Conservation (phyloP, 2,797 vertebrate genomes). For the Scolopax bukidnonensis region DNA sequence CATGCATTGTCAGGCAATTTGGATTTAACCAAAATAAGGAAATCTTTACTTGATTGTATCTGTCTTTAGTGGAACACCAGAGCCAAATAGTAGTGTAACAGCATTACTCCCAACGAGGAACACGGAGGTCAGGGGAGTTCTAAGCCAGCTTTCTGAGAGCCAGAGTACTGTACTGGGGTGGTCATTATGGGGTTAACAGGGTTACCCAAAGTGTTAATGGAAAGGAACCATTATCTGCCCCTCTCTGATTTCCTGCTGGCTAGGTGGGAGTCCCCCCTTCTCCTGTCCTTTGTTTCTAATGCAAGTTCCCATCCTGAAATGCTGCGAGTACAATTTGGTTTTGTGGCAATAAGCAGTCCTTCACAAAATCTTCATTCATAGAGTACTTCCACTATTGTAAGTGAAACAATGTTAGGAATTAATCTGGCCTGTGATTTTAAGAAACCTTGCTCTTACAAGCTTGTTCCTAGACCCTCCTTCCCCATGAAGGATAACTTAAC, state of each 20-base stretch:
- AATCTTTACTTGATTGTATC: constrained; percentile 2
- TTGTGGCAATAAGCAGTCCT: constrained; percentile 25
- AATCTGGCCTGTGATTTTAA: neutral
- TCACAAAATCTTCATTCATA: constrained; percentile 51
- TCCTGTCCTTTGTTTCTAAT: constrained; percentile 49
- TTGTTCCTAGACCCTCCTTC: neutral
- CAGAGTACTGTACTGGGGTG: neutral
- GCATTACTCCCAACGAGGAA: neutral
- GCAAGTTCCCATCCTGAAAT: constrained; percentile 54
- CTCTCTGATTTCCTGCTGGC: constrained; percentile 57
- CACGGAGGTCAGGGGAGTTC: neutral
- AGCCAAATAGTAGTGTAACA: neutral
- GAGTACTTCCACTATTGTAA: constrained; percentile 51
- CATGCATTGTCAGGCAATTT: neutral
- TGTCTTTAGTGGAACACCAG: neutral
- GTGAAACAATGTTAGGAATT: constrained; percentile 62
- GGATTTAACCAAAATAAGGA: constrained; percentile 19
- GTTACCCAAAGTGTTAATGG: neutral
- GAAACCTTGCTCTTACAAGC: constrained; percentile 14
- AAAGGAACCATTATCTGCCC: constrained; percentile 32
- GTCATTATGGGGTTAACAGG: constrained; percentile 29
- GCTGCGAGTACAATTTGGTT: constrained; percentile 20
- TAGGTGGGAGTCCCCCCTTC: constrained; percentile 38
- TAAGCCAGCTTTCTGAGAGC: neutral
- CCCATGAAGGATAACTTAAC: neutral